These are phyloP conservation scores for Geophilus truncorum DNA, from an alignment of 2,888 invertebrate species.

Conservation along the genomic window DNA sequence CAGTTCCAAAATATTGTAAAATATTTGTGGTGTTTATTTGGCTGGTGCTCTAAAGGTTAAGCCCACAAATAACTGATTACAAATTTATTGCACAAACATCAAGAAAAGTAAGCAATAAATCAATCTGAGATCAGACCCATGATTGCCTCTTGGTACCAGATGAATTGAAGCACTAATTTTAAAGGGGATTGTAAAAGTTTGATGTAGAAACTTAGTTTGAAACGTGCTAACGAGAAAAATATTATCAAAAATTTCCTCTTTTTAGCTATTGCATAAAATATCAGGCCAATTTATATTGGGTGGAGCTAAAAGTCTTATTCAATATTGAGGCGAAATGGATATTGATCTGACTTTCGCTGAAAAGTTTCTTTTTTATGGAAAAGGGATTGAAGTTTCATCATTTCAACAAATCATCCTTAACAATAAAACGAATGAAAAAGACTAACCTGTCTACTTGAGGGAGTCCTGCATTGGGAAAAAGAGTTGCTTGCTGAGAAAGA, in stretches of 20 bases:
- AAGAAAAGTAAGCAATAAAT: no score
- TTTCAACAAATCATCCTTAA: background rate
- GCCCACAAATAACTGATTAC: no score
- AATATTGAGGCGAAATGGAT: background rate
- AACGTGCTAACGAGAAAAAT: background rate
- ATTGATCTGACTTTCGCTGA: background rate
- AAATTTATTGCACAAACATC: no score
- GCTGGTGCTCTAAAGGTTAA: no score
- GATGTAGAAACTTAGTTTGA: background rate
- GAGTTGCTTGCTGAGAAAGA: conserved; percentile 3
- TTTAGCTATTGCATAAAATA: background rate
- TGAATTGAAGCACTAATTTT: no score
- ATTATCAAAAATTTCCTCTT: background rate
- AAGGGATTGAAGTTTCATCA: background rate
- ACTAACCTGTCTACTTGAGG: conserved; percentile 30
- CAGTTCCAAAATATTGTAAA: no score
- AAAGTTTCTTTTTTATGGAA: background rate
- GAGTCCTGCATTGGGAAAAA: background rate
- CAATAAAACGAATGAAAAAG: background rate
- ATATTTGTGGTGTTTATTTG: no score
- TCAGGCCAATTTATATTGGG: background rate
- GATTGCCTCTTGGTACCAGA: no score
- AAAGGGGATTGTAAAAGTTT: no score
- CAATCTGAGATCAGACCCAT: no score
- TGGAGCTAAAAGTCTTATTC: background rate